Conservation (phyloP, 2,113 vertebrate genomes). For the Ptilonorhynchus violaceus region DNA sequence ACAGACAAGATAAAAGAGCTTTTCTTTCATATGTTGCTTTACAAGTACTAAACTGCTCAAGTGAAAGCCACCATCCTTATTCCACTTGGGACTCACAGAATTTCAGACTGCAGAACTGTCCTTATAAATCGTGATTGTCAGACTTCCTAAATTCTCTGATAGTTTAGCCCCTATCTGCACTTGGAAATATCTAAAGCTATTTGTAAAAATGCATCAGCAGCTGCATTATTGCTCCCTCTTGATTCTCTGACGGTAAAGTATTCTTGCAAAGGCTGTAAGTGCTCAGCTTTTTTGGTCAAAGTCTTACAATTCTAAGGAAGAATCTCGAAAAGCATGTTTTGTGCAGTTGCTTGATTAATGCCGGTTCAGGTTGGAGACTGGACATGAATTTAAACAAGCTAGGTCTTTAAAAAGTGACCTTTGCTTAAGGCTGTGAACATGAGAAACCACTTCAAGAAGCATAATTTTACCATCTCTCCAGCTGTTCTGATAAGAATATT, state of each 20-base stretch:
- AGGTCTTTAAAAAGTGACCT: background rate
- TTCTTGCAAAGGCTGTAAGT: background rate
- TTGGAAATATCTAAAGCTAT: background rate
- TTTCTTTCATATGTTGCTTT: background rate
- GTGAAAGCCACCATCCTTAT: background rate
- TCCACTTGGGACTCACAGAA: background rate
- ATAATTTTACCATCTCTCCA: background rate
- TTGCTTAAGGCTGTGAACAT: slow-evolving; percentile 11
- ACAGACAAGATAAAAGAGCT: background rate
- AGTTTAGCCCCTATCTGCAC: background rate
- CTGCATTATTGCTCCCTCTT: background rate
- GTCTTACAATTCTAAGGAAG: background rate
- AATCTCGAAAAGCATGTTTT: background rate
- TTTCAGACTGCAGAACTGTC: background rate
- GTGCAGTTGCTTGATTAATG: background rate
- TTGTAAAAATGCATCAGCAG: slow-evolving; percentile 7
- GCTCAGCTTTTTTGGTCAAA: background rate
- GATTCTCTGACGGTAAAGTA: background rate
- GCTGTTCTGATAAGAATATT: background rate
- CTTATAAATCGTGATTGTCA: background rate
- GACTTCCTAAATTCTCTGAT: background rate
- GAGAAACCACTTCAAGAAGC: background rate
- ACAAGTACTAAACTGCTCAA: background rate
- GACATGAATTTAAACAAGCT: slow-evolving; percentile 13
- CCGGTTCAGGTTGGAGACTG: background rate